Conservation (phyloP, 2,888 invertebrate species). For the Macrosiphum euphorbiae region DNA sequence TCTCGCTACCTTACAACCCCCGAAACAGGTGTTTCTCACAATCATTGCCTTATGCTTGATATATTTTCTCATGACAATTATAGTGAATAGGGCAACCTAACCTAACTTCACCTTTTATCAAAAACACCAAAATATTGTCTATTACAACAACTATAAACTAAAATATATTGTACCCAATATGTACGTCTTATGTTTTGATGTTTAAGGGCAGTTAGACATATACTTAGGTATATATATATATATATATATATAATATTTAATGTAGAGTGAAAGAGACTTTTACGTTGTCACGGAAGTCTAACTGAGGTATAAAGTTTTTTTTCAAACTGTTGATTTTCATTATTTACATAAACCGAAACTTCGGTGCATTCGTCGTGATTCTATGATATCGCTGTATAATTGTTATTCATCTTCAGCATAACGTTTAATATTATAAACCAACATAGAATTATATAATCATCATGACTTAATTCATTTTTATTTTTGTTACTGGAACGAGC, state of each 20-base stretch:
- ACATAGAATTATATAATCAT: neutral
- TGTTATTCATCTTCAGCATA: neutral
- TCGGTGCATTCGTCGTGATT: neutral
- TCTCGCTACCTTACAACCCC: slow-evolving; percentile 1
- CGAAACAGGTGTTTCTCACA: slow-evolving; percentile 63
- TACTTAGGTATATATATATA: no score
- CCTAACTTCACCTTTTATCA: neutral
- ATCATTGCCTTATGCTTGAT: slow-evolving; percentile 32
- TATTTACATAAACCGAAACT: neutral
- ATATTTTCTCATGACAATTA: slow-evolving; percentile 55
- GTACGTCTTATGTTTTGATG: neutral
- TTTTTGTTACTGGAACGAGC: neutral
- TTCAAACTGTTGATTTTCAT: neutral
- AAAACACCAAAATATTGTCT: neutral
- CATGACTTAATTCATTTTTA: neutral
- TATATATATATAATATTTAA: neutral
- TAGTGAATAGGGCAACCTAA: neutral
- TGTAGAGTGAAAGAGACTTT: neutral
- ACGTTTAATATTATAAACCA: neutral
- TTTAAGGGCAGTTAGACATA: neutral
- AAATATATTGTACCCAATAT: neutral
- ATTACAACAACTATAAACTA: neutral
- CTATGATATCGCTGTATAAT: neutral
- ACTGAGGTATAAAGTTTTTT: neutral
- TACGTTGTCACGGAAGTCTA: neutral